A percentile compares a stretch with the other conserved stretches of the same genome.
phyloP scores from a whole-genome alignment of 1,140 invertebrate species.

The Drosophila simulans region DNA sequence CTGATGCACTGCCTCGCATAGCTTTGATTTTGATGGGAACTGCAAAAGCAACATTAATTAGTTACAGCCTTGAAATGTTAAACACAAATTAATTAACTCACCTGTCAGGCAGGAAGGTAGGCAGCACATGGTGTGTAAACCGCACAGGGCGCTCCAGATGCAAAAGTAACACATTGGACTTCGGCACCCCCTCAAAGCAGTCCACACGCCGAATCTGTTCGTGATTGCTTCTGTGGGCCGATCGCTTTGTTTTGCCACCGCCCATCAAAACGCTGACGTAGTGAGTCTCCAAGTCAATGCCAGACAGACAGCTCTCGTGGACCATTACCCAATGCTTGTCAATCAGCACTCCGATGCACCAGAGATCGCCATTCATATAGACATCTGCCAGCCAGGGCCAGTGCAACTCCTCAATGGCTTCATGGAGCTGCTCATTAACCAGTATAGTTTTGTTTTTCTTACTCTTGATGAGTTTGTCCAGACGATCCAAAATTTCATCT shows the following conservation, averaged over 20 bases:
- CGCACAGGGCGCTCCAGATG: slow-evolving; percentile 86
- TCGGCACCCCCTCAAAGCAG: slow-evolving; percentile 85
- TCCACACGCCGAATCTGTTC: slow-evolving; percentile 88
- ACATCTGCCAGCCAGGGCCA: slow-evolving; percentile 90
- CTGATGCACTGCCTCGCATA: slow-evolving; percentile 64
- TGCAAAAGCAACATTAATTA: slow-evolving; percentile 5
- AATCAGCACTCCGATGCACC: slow-evolving; percentile 88
- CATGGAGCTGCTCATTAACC: slow-evolving; percentile 71
- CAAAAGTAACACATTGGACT: slow-evolving; percentile 86
- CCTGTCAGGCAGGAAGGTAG: slow-evolving; percentile 85
- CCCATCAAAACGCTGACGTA: slow-evolving; percentile 89
- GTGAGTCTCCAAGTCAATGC: slow-evolving; percentile 86
- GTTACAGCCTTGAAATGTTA: too few species aligned
- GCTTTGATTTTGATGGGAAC: slow-evolving; percentile 10
- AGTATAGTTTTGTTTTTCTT: slow-evolving; percentile 74
- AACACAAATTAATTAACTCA: slow-evolving; percentile 12
- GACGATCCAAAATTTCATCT: slow-evolving; percentile 69
- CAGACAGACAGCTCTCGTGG: slow-evolving; percentile 86
- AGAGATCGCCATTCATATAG: slow-evolving; percentile 88
- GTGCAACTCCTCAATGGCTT: slow-evolving; percentile 72
- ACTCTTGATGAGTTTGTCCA: slow-evolving; percentile 65
- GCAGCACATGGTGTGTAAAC: slow-evolving; percentile 87
- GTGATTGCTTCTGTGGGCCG: slow-evolving; percentile 87
- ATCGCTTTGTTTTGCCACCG: slow-evolving; percentile 85
- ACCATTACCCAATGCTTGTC: slow-evolving; percentile 88